Base-by-base conservation (phyloP, 2,797 vertebrate genomes). In the Thunnus albacares region DNA sequence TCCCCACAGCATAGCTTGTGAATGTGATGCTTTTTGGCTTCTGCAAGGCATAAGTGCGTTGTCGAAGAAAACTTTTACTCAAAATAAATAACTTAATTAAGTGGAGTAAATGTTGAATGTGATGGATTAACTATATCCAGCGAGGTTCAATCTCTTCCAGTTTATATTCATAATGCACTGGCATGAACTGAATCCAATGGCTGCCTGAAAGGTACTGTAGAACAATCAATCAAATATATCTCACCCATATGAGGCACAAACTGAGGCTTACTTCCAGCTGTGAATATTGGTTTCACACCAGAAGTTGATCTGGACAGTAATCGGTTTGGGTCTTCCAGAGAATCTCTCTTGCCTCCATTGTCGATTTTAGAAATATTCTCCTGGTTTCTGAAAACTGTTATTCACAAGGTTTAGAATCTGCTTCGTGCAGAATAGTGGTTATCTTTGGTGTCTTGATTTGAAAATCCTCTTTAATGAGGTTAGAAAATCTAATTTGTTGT, bases 381-480 rank as follows among this genome's bases (percentile, higher is more conserved):
- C 11, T 59, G 6, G 5, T 76, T 38, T 69, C n/a, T 28, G 17
- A 59, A 74, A 79, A 69, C 8, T 61, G 51, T 45, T 15, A 47
- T 67, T 53, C 2, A 45, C 47, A 64, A 63, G 7, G 47, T 8
- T 51, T 51, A 15, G 7, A 60, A 62, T 52, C 28, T 45, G 53
- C 57, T 82, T 71, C 73, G 14, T 75, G 66, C 60, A 17, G 47
- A 38, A 57, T 69, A 75, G 17, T 65, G n/a, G 30, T 72, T 77
- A 76, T 81, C 71, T 71, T 60, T 70, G 20, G 35, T 69, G 63
- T 77, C 60, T 71, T 78, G 45, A 69, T 88, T 79, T 76, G n/a
- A 77, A 89, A 88, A 80, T 75, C 73, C 58, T 59, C 70, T 79
- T 71, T 85, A 87, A 84, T 84, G 74, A 85, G 70, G 74, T 75